Evolutionary conservation across 2,113 vertebrate species (phyloP).

Genomic region (Aptenodytes patagonicus): DNA sequence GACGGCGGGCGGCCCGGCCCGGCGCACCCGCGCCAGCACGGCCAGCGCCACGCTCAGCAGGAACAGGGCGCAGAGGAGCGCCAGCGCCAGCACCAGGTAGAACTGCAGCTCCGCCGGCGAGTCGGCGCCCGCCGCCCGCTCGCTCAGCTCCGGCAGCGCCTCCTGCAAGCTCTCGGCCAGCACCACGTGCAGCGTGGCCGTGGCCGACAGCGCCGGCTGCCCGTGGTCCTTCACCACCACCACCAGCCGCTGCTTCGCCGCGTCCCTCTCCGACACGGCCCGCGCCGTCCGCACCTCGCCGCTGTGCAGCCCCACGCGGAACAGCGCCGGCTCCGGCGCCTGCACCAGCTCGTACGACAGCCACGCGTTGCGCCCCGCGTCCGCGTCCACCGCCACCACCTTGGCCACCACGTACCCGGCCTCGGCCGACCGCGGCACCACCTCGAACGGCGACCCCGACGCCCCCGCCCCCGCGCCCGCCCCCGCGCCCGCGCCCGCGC

Average conservation of each 20-base stretch:
- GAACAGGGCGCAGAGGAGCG: slow-evolving; percentile 37
- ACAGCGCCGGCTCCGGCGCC: slow-evolving; percentile 48
- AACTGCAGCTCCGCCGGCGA: slow-evolving; percentile 16
- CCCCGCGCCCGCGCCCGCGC: no score
- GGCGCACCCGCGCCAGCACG: background rate
- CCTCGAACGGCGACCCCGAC: no score
- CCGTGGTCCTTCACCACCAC: slow-evolving; percentile 69
- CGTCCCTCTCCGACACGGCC: slow-evolving; percentile 23
- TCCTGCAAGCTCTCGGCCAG: slow-evolving; percentile 70
- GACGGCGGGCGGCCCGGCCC: background rate
- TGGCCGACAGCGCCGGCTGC: slow-evolving; percentile 75
- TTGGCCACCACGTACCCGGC: no score
- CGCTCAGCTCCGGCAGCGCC: background rate
- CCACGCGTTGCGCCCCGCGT: no score
- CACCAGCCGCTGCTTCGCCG: slow-evolving; percentile 61
- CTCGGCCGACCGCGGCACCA: no score
- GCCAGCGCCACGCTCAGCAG: slow-evolving; percentile 48
- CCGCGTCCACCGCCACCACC: no score
- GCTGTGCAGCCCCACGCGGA: slow-evolving; percentile 45
- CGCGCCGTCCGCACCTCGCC: slow-evolving; percentile 54
- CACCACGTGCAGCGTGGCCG: slow-evolving; percentile 74
- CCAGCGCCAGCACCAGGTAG: slow-evolving; percentile 32
- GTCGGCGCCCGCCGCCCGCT: background rate
- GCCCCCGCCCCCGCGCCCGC: no score
- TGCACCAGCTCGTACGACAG: no score